phyloP scores from a whole-genome alignment of 2,797 vertebrate genomes.

The Phrynocephalus forsythii region DNA sequence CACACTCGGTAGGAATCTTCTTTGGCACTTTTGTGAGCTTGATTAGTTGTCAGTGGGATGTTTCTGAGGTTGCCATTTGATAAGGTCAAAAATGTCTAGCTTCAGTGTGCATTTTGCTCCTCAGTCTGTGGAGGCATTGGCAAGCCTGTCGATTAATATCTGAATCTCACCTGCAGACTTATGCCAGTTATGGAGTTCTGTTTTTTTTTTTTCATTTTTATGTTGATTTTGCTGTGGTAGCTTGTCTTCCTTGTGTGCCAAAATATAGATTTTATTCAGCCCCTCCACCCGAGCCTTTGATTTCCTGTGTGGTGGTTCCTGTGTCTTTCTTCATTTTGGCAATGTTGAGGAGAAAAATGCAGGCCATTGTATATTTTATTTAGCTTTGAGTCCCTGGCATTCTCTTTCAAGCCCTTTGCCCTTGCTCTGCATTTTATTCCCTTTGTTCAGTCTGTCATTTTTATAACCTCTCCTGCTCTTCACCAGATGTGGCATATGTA shows the following conservation, averaged over 20 bases:
- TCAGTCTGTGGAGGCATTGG: slow-evolving; percentile 50
- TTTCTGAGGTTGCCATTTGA: slow-evolving; percentile 53
- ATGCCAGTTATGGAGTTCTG: neutral
- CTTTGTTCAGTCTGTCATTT: slow-evolving; percentile 38
- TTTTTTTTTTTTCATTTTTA: slow-evolving; percentile 8
- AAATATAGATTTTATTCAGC: slow-evolving; percentile 3
- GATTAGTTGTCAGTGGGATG: slow-evolving; percentile 46
- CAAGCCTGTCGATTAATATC: slow-evolving; percentile 25
- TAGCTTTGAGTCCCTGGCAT: slow-evolving; percentile 28
- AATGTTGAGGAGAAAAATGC: slow-evolving; percentile 15
- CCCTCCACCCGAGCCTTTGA: slow-evolving; percentile 17
- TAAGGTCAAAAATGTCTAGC: slow-evolving; percentile 41
- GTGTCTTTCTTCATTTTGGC: neutral
- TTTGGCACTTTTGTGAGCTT: slow-evolving; percentile 52
- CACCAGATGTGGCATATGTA: neutral
- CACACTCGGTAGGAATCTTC: slow-evolving; percentile 30
- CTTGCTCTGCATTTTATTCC: neutral
- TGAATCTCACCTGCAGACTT: slow-evolving; percentile 3
- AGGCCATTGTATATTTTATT: slow-evolving; percentile 31
- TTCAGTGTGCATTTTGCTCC: slow-evolving; percentile 47
- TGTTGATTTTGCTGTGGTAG: slow-evolving; percentile 19
- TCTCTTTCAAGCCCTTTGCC: slow-evolving; percentile 50
- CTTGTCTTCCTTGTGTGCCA: slow-evolving; percentile 32
- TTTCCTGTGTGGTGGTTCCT: slow-evolving; percentile 27
- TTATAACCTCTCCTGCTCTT: slow-evolving; percentile 50